Evolutionary conservation across 2,797 vertebrate species (phyloP).

Genomic region (Malacoraja senta): DNA sequence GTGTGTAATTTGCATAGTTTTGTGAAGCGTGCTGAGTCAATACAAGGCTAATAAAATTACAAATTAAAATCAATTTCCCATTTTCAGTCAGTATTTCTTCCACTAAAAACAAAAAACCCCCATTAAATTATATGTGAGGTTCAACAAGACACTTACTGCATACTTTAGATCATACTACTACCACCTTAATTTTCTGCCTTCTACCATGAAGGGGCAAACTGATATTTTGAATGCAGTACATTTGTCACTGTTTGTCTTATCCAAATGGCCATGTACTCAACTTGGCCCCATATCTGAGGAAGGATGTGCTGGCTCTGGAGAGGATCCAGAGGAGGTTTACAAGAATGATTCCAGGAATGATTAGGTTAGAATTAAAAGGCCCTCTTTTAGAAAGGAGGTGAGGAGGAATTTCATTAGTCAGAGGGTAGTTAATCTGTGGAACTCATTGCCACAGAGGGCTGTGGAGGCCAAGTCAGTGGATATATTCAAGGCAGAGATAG

Average conservation of each 20-base stretch:
- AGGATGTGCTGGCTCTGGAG: too few relatives aligned
- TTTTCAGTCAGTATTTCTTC: background rate
- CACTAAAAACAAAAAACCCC: background rate
- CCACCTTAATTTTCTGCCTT: background rate
- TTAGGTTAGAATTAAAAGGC: too few relatives aligned
- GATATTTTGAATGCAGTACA: background rate
- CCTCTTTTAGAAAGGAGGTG: too few relatives aligned
- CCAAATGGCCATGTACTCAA: background rate
- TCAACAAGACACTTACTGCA: background rate
- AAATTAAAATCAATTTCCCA: background rate
- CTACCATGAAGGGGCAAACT: background rate
- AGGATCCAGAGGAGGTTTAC: too few relatives aligned
- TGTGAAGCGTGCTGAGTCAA: slow-evolving; percentile 30
- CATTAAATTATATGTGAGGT: background rate
- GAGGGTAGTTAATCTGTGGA: too few relatives aligned
- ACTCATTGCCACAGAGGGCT: too few relatives aligned
- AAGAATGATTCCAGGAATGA: too few relatives aligned
- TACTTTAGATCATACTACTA: background rate
- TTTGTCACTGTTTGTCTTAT: background rate
- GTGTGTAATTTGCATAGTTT: background rate
- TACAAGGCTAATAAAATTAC: background rate
- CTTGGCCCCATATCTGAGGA: too few relatives aligned
- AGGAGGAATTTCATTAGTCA: too few relatives aligned
- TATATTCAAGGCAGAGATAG: too few relatives aligned
- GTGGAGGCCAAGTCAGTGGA: too few relatives aligned